Base-by-base conservation (phyloP, 2,113 vertebrate species). In the Eleginops maclovinus region DNA sequence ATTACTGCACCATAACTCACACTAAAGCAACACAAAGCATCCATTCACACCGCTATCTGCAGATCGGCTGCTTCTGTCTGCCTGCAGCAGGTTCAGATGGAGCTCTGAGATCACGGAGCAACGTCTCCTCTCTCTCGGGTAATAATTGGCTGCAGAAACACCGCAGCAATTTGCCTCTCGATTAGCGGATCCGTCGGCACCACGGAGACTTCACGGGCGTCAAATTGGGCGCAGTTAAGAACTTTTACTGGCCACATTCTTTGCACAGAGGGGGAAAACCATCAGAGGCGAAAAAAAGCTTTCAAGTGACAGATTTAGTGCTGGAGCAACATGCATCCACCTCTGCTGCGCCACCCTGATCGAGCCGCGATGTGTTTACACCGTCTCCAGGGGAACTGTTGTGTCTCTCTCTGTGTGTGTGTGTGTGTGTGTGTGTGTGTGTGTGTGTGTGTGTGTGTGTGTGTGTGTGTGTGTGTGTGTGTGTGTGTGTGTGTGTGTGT, bases 371-470 rank as follows among this genome's bases (percentile, higher is more conserved):
- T 76, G 76, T 70, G 88, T 92, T 92, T 91, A 81, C 61, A 40
- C 5, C 4, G 83, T 92, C 86, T 69, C 90, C 82, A 72, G 58
- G 85, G 89, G 24, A 89, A 95, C 92, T 82, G 84, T 87, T 85
- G 80, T 90, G 63, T 90, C 80, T 84, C 67, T 15, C 40, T 51
- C 74, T 65, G 17, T 72, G 66, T 56, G 41, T 40, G n/a, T 41
- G 36, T 49, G 21, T 15, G 16, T 90, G 63, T 90, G 82, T 84
- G 71, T 15, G 44, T 51, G 77, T 65, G 17, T 72, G 66, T 56
- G 41, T 40, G n/a, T 41, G 36, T 49, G 21, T 15, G 16, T 22
- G 77, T 16, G 40, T 36, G 9, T 4, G 65, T 19, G 15, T 31
- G 40, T 63, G 50, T 36, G 26, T 60, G 1, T 54, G 36, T 11